phyloP scores from a whole-genome alignment of 2,888 invertebrate genomes.

The Mythimna vitellina region DNA sequence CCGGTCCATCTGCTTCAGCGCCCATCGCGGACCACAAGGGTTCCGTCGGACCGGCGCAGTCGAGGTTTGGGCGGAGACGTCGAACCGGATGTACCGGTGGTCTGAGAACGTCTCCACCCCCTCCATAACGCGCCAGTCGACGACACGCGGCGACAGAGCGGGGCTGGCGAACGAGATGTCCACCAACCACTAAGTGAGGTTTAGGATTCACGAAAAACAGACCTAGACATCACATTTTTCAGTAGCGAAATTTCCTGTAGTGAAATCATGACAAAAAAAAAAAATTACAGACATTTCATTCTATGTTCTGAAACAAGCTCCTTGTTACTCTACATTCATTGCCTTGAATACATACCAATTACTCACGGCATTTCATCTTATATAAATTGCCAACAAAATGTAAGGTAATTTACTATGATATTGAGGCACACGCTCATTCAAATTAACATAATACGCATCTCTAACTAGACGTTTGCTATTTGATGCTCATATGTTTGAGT shows the following conservation, averaged over 20 bases:
- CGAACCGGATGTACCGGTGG: too few species aligned
- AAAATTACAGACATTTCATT: background rate
- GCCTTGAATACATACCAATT: conserved; percentile 53
- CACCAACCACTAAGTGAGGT: too few species aligned
- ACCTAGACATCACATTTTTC: too few species aligned
- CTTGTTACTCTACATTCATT: conserved; percentile 50
- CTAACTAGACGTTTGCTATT: conserved; percentile 37
- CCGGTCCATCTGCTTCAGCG: too few species aligned
- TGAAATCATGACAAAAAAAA: conserved; percentile 1
- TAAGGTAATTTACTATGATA: conserved; percentile 42
- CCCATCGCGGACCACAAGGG: too few species aligned
- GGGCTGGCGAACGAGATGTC: too few species aligned
- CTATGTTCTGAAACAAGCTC: conserved; percentile 22
- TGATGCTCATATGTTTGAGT: conserved; percentile 16
- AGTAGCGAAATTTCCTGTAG: background rate
- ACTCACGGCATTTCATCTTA: conserved; percentile 46
- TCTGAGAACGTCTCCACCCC: too few species aligned
- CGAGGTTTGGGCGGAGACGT: too few species aligned
- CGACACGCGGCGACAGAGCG: too few species aligned
- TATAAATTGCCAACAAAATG: conserved; percentile 43
- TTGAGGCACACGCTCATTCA: conserved; percentile 14
- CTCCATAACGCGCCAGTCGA: too few species aligned
- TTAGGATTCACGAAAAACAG: too few species aligned
- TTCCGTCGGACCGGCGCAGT: too few species aligned
- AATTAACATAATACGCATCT: conserved; percentile 51